Evolutionary conservation across 2,113 vertebrate genomes (phyloP), one percentile per base, ranked within the genome.

Genomic region (Labeo rohita): DNA sequence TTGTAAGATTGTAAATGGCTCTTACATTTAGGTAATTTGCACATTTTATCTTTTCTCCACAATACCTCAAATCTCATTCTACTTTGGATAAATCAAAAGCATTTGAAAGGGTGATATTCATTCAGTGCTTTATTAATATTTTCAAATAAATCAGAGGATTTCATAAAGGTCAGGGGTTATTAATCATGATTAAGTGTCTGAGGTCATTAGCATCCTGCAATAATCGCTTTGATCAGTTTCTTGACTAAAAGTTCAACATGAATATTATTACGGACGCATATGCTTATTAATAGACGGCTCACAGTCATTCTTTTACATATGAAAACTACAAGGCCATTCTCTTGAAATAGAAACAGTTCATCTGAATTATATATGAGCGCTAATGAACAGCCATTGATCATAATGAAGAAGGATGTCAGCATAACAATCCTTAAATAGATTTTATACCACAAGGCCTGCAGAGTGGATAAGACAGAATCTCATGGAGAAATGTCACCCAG

Each of bases 341-440:
- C 68, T 72, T n/a, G 68, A 72, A 72, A 72, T 72, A 72, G 68
- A 72, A 72, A 72, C 18, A 21, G 68, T 21, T 72, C 39, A 5
- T 21, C 68, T 72, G 68, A 16, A 72, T 72, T 45, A 72, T 72
- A 72, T 45, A 72, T 72, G 68, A 45, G 39, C 68, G 6, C 39
- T 45, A 72, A 72, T 45, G 68, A 72, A 16, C 39, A 11, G 18
- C 39, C 8, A 72, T 45, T 45, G 39, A 72, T 45, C 68, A 45
- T 6, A 11, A 8, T 45, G 68, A 72, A 70, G 68, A 21, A 72
- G 39, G 68, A 72, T 45, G 18, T 21, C 39, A 45, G 68, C 68
- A 45, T 21, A 72, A 72, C 68, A 43, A 45, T 72, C 68, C 68
- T n/a, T 43, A 45, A 72, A 72, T 72, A 73, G 70, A 45, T 12